phyloP scores from a whole-genome alignment of 2,888 invertebrate species.

The Dryobotodes eremita region DNA sequence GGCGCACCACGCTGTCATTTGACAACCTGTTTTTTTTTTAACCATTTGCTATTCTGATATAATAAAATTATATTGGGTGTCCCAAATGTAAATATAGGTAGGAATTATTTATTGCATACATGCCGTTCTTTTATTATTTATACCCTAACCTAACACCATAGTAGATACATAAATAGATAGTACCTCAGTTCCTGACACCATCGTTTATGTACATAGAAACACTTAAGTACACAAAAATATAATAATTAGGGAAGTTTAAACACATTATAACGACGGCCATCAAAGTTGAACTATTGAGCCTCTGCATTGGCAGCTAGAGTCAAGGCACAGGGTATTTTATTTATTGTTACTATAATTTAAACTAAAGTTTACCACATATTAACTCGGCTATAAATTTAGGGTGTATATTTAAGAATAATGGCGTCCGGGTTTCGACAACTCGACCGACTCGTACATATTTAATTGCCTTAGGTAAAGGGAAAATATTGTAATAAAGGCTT shows the following conservation, averaged over 20 bases:
- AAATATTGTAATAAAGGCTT: background rate
- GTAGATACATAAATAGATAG: slow-evolving; percentile 21
- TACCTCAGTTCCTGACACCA: background rate
- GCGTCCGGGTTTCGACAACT: background rate
- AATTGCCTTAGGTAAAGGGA: background rate
- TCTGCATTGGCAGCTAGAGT: background rate
- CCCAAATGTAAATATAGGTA: background rate
- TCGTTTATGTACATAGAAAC: background rate
- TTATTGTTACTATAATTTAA: background rate
- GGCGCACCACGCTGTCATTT: no score
- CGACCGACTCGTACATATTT: background rate
- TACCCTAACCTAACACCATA: background rate
- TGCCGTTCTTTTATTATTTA: no score
- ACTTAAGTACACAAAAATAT: background rate
- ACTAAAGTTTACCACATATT: background rate
- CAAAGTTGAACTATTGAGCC: slow-evolving; percentile 20
- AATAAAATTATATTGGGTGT: background rate
- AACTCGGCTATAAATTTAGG: background rate
- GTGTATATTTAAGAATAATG: background rate
- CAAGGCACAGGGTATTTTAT: slow-evolving; percentile 9
- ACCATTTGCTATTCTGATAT: background rate
- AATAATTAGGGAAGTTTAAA: background rate
- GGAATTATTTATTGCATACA: background rate
- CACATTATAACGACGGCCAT: slow-evolving; percentile 11
- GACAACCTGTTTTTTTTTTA: background rate